phyloP scores from a whole-genome alignment of 2,113 vertebrate genomes.

The Cheirogaleus medius region DNA sequence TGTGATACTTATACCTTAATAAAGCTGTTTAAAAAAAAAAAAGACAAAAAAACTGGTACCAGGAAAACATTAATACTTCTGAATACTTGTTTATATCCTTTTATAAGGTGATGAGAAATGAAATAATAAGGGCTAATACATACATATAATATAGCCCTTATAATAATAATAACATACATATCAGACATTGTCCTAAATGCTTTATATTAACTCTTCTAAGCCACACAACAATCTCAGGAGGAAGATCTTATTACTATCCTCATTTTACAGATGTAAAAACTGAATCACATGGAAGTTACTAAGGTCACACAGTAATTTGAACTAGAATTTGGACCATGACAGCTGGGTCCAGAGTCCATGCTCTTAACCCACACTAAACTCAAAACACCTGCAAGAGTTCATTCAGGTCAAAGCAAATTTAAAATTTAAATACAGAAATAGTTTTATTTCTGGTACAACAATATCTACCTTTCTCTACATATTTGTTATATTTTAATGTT shows the following conservation, averaged over 20 bases:
- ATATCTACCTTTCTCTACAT: not conserved
- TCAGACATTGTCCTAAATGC: not conserved
- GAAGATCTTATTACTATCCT: not conserved
- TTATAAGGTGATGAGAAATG: not conserved
- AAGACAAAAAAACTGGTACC: not conserved
- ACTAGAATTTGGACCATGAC: not conserved
- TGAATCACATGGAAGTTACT: not conserved
- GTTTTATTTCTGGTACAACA: not conserved
- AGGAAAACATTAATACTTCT: not conserved
- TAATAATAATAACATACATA: not conserved
- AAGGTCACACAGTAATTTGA: not conserved
- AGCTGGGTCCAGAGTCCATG: not conserved
- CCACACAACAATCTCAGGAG: not conserved
- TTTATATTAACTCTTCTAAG: not conserved
- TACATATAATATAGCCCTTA: not conserved
- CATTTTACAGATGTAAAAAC: not conserved
- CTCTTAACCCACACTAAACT: not conserved
- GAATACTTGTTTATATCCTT: not conserved
- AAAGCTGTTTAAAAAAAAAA: not conserved
- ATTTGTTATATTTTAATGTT: not conserved
- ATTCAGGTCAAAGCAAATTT: not conserved
- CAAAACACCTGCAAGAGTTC: not conserved
- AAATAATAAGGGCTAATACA: not conserved
- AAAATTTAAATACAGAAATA: not conserved
- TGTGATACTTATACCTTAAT: not conserved